Evolutionary conservation across 2,113 vertebrate species (phyloP).

Genomic region (Mixornis gularis): DNA sequence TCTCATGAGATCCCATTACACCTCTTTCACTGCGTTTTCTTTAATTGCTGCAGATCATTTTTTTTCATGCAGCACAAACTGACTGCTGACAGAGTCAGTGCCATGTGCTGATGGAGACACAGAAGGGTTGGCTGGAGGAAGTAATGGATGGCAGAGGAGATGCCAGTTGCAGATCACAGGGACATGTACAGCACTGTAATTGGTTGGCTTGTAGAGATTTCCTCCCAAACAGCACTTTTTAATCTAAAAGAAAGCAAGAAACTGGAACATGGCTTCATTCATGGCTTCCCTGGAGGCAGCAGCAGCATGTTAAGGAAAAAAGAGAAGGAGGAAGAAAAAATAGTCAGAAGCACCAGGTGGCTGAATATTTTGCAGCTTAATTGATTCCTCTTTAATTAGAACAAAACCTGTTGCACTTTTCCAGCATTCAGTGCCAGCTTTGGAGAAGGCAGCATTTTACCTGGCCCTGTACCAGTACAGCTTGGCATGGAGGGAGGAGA

Average conservation of each 20-base stretch:
- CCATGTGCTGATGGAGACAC: background rate
- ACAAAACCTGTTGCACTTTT: conserved; percentile 34
- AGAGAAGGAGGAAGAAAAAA: conserved; percentile 26
- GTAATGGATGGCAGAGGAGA: background rate
- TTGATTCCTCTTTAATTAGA: conserved; percentile 59
- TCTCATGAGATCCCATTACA: background rate
- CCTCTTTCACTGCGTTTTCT: background rate
- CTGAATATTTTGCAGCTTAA: conserved; percentile 35
- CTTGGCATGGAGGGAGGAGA: background rate
- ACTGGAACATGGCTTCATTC: background rate
- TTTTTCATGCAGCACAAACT: background rate
- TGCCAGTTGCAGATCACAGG: background rate
- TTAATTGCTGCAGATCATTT: background rate
- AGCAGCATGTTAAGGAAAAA: conserved; percentile 2
- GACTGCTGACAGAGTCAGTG: background rate
- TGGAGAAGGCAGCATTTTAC: background rate
- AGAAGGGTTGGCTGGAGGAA: background rate
- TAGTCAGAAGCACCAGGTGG: conserved; percentile 47
- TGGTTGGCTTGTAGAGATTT: background rate
- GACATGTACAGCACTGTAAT: background rate
- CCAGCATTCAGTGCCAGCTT: background rate
- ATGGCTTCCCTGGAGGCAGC: conserved; percentile 49
- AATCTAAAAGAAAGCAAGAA: conserved; percentile 23
- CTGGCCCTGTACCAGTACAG: background rate
- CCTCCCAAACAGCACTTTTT: background rate